Conservation (phyloP, 2,113 vertebrate species). For the Trochalopteron elliotii region DNA sequence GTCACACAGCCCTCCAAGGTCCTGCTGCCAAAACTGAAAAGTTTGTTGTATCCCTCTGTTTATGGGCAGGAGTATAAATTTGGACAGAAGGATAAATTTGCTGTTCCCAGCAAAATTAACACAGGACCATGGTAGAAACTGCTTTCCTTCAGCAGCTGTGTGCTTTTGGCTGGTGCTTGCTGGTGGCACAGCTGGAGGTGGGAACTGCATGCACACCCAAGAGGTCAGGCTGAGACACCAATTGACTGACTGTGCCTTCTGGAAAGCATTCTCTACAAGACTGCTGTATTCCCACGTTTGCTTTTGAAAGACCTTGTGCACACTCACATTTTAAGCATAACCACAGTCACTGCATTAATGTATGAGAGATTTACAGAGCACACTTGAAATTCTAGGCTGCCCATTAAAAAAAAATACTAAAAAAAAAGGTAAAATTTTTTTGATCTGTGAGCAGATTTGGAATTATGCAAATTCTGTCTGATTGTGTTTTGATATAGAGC, state of each 20-base stretch:
- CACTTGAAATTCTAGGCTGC: background rate
- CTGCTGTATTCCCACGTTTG: background rate
- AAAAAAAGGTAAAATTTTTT: background rate
- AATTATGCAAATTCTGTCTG: background rate
- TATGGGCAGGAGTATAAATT: background rate
- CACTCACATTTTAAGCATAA: background rate
- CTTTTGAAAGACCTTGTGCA: background rate
- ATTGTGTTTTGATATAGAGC: background rate
- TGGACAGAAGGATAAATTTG: background rate
- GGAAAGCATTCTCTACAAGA: background rate
- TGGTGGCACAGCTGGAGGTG: background rate
- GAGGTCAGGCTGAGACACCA: background rate
- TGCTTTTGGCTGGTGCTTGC: background rate
- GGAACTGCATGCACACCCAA: background rate
- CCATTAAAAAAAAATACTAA: background rate
- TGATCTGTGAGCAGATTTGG: background rate
- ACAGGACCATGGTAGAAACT: background rate
- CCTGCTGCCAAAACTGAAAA: background rate
- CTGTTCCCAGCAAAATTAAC: background rate
- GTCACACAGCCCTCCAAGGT: background rate
- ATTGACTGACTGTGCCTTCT: background rate
- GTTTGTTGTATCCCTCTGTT: background rate
- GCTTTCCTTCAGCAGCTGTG: background rate
- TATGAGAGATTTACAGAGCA: background rate
- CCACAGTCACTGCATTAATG: too few species aligned